Conservation (phyloP, 2,797 vertebrate genomes). For the Hyperoplus lanceolatus region DNA sequence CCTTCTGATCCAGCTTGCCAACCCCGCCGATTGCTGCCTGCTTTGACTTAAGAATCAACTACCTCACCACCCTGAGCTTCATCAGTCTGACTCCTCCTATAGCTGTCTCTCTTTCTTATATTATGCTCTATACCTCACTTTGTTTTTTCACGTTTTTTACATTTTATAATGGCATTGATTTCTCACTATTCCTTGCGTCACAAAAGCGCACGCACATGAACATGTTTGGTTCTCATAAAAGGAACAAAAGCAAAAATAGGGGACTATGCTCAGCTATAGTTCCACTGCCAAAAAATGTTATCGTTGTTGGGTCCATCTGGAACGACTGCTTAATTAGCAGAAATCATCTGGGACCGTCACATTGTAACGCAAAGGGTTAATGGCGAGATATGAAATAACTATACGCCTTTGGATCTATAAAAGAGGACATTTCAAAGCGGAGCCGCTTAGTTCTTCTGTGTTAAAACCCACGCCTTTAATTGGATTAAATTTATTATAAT, state of each 20-base stretch:
- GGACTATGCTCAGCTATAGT: constrained; percentile 19
- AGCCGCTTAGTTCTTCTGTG: constrained; percentile 57
- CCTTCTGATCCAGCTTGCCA: constrained; percentile 45
- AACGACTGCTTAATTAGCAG: constrained; percentile 47
- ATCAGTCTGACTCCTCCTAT: constrained; percentile 1
- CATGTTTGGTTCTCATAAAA: constrained; percentile 43
- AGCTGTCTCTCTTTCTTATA: constrained; percentile 6
- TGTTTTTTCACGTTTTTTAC: constrained; percentile 30
- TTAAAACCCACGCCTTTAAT: constrained; percentile 81
- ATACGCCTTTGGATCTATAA: constrained; percentile 59
- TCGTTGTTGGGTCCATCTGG: constrained; percentile 39
- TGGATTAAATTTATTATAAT: constrained; percentile 84
- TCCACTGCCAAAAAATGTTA: constrained; percentile 37
- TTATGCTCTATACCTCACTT: constrained; percentile 1
- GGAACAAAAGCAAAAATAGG: constrained; percentile 23
- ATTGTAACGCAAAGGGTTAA: constrained; percentile 64
- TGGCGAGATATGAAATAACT: constrained; percentile 61
- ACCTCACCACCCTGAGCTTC: constrained; percentile 9
- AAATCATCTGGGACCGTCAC: constrained; percentile 44
- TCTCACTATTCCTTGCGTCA: constrained; percentile 43
- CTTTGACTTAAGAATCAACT: constrained; percentile 47
- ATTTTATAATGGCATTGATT: constrained; percentile 42
- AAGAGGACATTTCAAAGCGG: constrained; percentile 72
- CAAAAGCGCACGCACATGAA: constrained; percentile 36
- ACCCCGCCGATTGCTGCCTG: constrained; percentile 33